A percentile compares a stretch with the other conserved stretches of the same genome.
These are phyloP conservation scores for Magallana gigas DNA, from an alignment of 1,140 invertebrate genomes.

Conservation along the genomic window DNA sequence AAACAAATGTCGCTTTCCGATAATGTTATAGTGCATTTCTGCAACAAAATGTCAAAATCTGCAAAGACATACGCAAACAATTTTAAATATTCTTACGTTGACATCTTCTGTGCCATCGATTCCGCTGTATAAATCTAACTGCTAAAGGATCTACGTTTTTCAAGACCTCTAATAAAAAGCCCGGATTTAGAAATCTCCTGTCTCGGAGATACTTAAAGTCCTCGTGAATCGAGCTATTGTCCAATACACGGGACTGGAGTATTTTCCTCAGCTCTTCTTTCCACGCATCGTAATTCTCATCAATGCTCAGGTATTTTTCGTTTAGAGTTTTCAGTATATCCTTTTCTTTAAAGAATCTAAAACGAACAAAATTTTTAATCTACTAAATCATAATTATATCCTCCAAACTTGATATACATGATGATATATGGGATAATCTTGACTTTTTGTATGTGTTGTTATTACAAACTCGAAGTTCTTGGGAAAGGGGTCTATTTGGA, in stretches of 20 bases:
- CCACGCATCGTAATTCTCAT: background rate
- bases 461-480: too few relatives aligned
- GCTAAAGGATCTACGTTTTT: background rate
- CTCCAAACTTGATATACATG: too few relatives aligned
- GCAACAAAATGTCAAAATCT: too few relatives aligned
- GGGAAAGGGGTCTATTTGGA: too few relatives aligned
- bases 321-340: background rate
- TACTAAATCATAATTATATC: too few relatives aligned
- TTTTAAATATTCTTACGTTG: background rate
- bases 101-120: background rate
- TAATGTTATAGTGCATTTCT: too few relatives aligned
- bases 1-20: too few relatives aligned
- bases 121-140: background rate
- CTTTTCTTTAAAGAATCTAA: background rate
- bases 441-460: too few relatives aligned
- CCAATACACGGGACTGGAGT: background rate
- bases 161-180: constrained; percentile 1
- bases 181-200: background rate
- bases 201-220: background rate
- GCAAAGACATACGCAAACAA: background rate
- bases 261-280: background rate
- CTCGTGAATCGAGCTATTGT: background rate
- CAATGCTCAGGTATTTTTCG: background rate
- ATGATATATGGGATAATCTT: too few relatives aligned
- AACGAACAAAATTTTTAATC: too few relatives aligned